Base-by-base conservation (phyloP, 2,797 vertebrate species). In the Bradypodion pumilum region DNA sequence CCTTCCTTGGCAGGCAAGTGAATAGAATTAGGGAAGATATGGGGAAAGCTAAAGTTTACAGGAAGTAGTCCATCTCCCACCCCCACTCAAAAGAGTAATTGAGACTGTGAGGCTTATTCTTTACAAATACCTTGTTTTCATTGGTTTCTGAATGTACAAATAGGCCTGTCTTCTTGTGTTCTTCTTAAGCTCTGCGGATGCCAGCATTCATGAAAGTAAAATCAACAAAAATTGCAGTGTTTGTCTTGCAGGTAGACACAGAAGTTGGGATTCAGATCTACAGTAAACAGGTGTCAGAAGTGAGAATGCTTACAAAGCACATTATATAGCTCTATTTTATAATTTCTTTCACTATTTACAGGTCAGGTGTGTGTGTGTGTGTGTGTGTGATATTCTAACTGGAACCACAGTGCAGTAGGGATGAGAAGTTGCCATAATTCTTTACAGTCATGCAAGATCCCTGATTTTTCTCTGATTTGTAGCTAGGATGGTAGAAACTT, bases 61-160 rank as follows among this genome's bases (percentile, higher is more conserved):
- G 82, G 65, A 74, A 89, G 78, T 78, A 90, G 88, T 75, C 65
- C 84, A 69, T 86, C 81, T 88, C 82, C 88, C 82, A 35, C 86
- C 81, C 89, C n/a, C n/a, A n/a, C n/a, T 89, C 91, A 91, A 76
- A 78, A 80, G 88, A 89, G 85, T 90, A 80, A 91, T 65, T 75
- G 74, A 46, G 70, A 78, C 35, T 91, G 86, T 92, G 89, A 75
- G 2, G 83, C 86, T 85, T 77, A 72, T 85, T 90, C 88, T 89
- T 84, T 90, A 59, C 87, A 84, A 78, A 68, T 73, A 91, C 80
- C 91, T 92, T 93, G 89, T 88, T 93, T 92, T 91, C 21, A 81
- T 44, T 89, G 89, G 89, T 93, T 93, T 90, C 89, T 90, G 87
- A 90, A 93, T 88, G 80, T 56, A 80, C 90, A 92, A 92, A 88